Evolutionary conservation across 2,888 invertebrate genomes (phyloP), one percentile per base, ranked within the genome.

Genomic region (Xylota segnis): DNA sequence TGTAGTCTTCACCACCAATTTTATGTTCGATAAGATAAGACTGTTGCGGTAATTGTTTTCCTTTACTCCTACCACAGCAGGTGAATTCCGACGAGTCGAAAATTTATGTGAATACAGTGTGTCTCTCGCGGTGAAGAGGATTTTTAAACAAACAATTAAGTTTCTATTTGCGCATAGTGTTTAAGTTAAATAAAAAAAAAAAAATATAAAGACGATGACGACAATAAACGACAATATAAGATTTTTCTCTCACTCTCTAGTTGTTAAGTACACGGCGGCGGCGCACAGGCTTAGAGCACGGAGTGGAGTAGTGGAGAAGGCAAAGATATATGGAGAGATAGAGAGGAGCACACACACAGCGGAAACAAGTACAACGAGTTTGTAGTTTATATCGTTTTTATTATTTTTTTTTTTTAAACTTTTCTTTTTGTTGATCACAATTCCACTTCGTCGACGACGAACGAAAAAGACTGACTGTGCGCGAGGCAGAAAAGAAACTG

Each of bases 291-390:
- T 82, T 78, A 63, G 68, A 75, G 81, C 79, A 79, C 79, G 50
- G 68, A 79, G 63, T 82, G 54, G 61, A 68, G 66, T 43, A 52
- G 75, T 65, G 81, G 70, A 70, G 75, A 75, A 70, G 54, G 66
- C 59, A 50, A 63, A 59, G 18, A 71, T 65, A 23, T 23, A 3
- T 10, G 70, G 75, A 66, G 68, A 76, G 65, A 58, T 45, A 82
- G 75, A 86, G 82, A 82, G 76, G 27, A 82, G 72, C 76, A 82
- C 76, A 81, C 74, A 79, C 81, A 86, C 76, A 77, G 56, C 82
- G 86, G 72, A 86, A 86, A 86, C 86, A 72, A 86, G 86, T 86
- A 86, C 86, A 86, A 86, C 86, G 76, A 86, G 86, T 86, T 86
- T 86, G 37, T 82, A 82, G 76, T 81, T 78, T 83, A 54, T 65